Conservation (phyloP, 2,113 vertebrate genomes). For the Tragelaphus strepsiceros region DNA sequence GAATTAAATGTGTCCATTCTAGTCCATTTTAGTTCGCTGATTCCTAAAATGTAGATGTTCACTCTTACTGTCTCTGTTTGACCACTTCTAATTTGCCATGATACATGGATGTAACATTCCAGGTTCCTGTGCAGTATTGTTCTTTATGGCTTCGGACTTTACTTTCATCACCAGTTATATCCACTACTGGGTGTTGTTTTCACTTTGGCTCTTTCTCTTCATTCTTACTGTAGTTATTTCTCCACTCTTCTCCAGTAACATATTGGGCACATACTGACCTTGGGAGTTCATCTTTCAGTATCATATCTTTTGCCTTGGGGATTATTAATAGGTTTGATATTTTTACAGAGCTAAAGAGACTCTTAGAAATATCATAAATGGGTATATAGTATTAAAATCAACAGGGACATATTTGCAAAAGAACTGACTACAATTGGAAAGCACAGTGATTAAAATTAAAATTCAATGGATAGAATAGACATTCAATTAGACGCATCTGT, state of each 20-base stretch:
- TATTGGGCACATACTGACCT: not conserved
- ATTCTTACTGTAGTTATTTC: not conserved
- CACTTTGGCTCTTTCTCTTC: not conserved
- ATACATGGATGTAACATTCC: not conserved
- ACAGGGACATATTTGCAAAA: not conserved
- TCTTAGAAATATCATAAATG: not conserved
- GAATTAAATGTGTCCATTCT: not conserved
- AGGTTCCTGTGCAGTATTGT: not conserved
- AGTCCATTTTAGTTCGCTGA: not conserved
- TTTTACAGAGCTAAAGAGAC: not conserved
- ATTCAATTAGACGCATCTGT: slow-evolving; percentile 20
- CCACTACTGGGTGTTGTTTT: not conserved
- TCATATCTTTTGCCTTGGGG: not conserved
- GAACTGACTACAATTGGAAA: not conserved
- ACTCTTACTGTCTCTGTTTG: not conserved
- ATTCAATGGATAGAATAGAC: not conserved
- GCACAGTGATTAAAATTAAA: not conserved
- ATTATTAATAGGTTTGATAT: not conserved
- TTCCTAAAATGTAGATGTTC: not conserved
- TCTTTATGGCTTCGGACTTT: not conserved
- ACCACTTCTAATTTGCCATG: not conserved
- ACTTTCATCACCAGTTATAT: not conserved
- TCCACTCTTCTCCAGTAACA: not conserved
- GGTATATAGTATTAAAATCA: not conserved
- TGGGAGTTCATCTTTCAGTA: not conserved